Conservation (phyloP, 2,888 invertebrate species). For the Lingula anatina region DNA sequence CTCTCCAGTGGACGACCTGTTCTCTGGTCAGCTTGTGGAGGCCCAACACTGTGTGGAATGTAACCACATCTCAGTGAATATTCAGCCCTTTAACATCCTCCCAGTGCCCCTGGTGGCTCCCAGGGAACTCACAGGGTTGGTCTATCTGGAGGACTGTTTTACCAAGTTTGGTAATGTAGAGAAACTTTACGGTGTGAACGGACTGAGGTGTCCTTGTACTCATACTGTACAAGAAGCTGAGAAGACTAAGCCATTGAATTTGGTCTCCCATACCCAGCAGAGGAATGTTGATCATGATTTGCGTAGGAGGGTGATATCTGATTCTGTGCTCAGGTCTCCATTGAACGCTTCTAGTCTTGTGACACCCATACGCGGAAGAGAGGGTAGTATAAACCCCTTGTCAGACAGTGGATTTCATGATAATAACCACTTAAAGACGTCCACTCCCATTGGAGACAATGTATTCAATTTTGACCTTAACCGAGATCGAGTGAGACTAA, state of each 20-base stretch:
- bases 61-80: conserved; percentile 37
- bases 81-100: conserved; percentile 45
- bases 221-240: background rate
- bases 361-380: conserved; percentile 28
- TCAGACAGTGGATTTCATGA: conserved; percentile 41
- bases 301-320: background rate
- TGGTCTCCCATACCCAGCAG: background rate
- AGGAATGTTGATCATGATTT: background rate
- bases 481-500: conserved; percentile 10
- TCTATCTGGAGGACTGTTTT: conserved; percentile 42
- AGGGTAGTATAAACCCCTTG: conserved; percentile 13
- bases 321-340: background rate
- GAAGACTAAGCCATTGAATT: too few relatives aligned
- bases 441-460: conserved; percentile 31
- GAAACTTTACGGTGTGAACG: conserved; percentile 29
- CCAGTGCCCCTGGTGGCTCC: conserved; percentile 41
- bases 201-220: conserved; percentile 22
- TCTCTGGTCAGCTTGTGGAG: conserved; percentile 46
- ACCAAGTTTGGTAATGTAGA: conserved; percentile 41
- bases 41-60: conserved; percentile 36
- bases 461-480: conserved; percentile 4
- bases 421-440: conserved; percentile 35
- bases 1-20: conserved; percentile 39
- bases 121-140: conserved; percentile 27
- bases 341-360: conserved; percentile 12